Base-by-base conservation (phyloP, 92 coral and sea anemone species). In the Zoanthus sansibaricus region DNA sequence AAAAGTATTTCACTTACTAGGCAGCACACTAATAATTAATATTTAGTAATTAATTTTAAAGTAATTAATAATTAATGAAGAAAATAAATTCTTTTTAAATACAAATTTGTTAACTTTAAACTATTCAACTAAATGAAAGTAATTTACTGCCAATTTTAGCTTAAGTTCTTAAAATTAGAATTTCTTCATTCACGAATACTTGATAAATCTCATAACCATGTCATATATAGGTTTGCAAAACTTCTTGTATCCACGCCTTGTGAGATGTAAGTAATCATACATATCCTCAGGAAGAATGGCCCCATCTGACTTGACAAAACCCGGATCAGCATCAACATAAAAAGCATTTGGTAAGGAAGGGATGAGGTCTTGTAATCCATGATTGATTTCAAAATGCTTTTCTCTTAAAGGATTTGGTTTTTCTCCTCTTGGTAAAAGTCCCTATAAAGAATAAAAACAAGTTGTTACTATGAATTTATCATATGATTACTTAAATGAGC, bases 301-400 rank as follows among this genome's bases (percentile, higher is more conserved):
- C 15, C 98, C 95, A 74, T 96, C 95, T 21, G 86, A 78, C 72
- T 87, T 95, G 45, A 96, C 99, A 82, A 96, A 96, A 15, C 99
- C 99, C 21, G 99, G 99, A 86, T 96, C 99, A 32, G 98, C 95
- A 86, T 95, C 96, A 55, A 93, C 85, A 89, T 80, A 96, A 11
- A 86, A 91, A 54, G 97, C 91, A 76, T 93, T 90, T 48, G 99
- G 99, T 49, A 96, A 95, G 18, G 92, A 77, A 18, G 85, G 84
- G 25, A 95, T 71, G 12, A 89, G 87, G 62, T 89, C 93, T 82
- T 89, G 88, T 62, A 96, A 91, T 61, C 92, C 82, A 79, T 94
- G 94, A 87, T 96, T 96, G 47, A 96, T 88, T 78, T 96, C 94
- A 59, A 93, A 91, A 82, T 95, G 98, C 82, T 95, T 96, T 67